Evolutionary conservation across 35 echinoderm and acorn worm species (phyloP).

Genomic region (Hemicentrotus pulcherrimus): DNA sequence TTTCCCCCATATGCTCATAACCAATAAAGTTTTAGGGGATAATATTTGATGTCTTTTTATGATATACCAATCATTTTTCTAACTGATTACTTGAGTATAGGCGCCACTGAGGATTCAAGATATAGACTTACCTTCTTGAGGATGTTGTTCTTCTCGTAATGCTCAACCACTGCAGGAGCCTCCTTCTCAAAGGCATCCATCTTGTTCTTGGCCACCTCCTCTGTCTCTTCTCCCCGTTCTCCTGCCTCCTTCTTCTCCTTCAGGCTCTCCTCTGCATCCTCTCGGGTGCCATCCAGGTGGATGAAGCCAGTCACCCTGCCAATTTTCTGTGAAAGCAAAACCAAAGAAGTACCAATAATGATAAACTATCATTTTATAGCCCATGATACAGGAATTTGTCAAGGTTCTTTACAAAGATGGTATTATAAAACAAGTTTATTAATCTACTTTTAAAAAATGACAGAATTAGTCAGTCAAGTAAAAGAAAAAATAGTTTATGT

Average conservation of each 20-base stretch:
- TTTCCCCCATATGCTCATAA: too few relatives aligned
- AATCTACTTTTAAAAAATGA: too few relatives aligned
- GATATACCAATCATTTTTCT: not conserved
- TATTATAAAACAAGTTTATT: too few relatives aligned
- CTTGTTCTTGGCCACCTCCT: conserved; percentile 66
- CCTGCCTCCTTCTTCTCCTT: conserved; percentile 63
- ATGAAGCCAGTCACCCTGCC: conserved; percentile 54
- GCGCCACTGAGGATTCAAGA: not conserved
- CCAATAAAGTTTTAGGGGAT: too few relatives aligned
- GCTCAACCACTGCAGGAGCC: conserved; percentile 47
- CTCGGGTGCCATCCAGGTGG: conserved; percentile 55
- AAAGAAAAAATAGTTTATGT: too few relatives aligned
- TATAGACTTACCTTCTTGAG: conserved; percentile 40
- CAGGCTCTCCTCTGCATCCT: conserved; percentile 63
- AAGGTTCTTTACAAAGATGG: too few relatives aligned
- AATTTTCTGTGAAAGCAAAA: conserved; percentile 36
- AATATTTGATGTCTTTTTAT: not conserved
- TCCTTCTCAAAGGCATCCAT: conserved; percentile 55
- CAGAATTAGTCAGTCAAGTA: too few relatives aligned
- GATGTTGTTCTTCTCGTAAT: conserved; percentile 50
- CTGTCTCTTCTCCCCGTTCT: conserved; percentile 68
- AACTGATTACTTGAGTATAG: not conserved
- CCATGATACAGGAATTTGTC: too few relatives aligned
- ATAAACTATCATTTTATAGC: too few relatives aligned
- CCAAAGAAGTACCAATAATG: too few relatives aligned